These are phyloP conservation scores for Ametastegia equiseti DNA, from an alignment of 2,888 invertebrate genomes.

Conservation along the genomic window DNA sequence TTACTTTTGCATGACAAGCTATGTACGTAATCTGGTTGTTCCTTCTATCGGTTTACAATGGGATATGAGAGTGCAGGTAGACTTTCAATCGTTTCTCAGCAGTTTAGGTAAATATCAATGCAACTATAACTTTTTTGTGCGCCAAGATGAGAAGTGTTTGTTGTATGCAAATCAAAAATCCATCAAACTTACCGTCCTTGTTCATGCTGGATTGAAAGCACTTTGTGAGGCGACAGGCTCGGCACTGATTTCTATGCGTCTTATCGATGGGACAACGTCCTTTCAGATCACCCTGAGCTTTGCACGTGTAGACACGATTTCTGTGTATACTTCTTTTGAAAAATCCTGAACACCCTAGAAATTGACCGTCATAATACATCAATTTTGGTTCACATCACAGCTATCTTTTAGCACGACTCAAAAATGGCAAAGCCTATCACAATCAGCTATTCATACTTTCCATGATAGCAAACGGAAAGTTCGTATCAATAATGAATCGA, in stretches of 20 bases:
- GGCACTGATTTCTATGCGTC: constrained; percentile 97
- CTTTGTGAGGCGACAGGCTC: constrained; percentile 95
- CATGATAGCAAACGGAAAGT: background rate
- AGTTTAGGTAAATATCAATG: background rate
- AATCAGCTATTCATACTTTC: background rate
- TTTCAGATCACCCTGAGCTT: constrained; percentile 94
- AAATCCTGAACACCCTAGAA: constrained; percentile 93
- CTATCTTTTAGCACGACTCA: background rate
- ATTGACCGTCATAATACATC: background rate
- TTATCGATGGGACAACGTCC: constrained; percentile 98
- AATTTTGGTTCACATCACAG: background rate
- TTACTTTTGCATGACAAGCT: background rate
- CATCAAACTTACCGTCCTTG: constrained; percentile 91
- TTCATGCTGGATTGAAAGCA: constrained; percentile 99
- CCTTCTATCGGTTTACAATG: background rate
- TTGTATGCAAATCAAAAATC: background rate
- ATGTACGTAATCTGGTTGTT: background rate
- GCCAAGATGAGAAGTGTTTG: background rate
- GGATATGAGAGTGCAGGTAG: background rate
- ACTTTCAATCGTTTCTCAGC: background rate
- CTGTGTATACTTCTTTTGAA: constrained; percentile 98
- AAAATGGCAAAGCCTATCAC: background rate
- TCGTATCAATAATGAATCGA: background rate
- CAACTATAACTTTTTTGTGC: background rate
- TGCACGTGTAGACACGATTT: constrained; percentile 97